phyloP scores from a whole-genome alignment of 2,888 invertebrate genomes.

The Cartodere bifasciata region DNA sequence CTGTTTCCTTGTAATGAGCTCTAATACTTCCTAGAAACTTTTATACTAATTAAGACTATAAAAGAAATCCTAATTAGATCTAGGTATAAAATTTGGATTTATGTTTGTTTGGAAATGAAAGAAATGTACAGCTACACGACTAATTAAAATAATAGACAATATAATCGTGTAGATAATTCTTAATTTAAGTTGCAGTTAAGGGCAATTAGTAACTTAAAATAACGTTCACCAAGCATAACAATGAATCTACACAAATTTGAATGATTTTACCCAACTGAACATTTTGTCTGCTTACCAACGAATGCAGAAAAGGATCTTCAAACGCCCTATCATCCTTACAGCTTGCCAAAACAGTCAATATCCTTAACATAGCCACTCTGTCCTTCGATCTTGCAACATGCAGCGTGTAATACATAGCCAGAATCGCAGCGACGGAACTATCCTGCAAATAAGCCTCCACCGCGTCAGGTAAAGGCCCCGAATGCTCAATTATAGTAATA shows the following conservation, averaged over 20 bases:
- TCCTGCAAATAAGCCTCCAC: constrained; percentile 87
- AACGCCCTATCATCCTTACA: constrained; percentile 88
- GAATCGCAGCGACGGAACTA: constrained; percentile 80
- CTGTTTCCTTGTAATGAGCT: too few species aligned
- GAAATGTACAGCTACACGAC: too few species aligned
- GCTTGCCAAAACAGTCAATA: constrained; percentile 79
- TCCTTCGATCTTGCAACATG: constrained; percentile 76
- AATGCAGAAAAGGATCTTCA: constrained; percentile 91
- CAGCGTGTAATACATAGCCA: constrained; percentile 90
- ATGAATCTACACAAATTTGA: constrained; percentile 3
- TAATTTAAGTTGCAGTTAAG: too few species aligned
- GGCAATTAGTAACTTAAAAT: too few species aligned
- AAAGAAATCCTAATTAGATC: too few species aligned
- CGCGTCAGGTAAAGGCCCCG: constrained; percentile 85
- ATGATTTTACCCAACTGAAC: constrained; percentile 3
- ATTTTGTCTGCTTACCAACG: constrained; percentile 49
- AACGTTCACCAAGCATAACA: constrained; percentile 5
- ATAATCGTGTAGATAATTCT: too few species aligned
- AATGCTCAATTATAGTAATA: constrained; percentile 85
- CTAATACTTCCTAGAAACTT: too few species aligned
- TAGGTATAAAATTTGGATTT: too few species aligned
- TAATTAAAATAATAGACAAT: too few species aligned
- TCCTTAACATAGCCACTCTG: constrained; percentile 66
- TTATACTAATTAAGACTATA: too few species aligned
- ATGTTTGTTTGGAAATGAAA: too few species aligned